A percentile compares a stretch with the other conserved stretches of the same genome.
These are phyloP conservation scores for Mallotus villosus DNA, from an alignment of 2,797 vertebrate species.

Conservation along the genomic window DNA sequence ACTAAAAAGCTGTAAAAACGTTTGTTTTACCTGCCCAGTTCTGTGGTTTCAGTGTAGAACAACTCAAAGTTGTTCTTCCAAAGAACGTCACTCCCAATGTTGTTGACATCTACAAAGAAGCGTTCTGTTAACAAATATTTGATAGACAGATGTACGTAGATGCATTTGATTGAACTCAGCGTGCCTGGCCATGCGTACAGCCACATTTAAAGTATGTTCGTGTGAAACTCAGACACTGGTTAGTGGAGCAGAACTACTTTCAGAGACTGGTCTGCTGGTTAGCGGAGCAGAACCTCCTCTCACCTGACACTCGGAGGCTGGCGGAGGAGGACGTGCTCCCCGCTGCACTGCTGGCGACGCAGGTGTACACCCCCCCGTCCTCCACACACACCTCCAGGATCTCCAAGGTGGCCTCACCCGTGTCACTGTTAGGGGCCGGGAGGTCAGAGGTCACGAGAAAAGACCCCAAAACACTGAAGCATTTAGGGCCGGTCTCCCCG, in stretches of 20 bases:
- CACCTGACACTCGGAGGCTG: constrained; percentile 92
- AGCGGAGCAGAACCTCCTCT: constrained; percentile 29
- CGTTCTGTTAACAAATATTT: not conserved
- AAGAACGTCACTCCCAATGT: too few relatives aligned
- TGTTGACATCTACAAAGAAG: too few relatives aligned
- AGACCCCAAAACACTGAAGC: too few relatives aligned
- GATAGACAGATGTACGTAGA: not conserved
- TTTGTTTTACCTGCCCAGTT: constrained; percentile 88
- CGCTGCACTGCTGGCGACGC: constrained; percentile 90
- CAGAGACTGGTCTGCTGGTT: too few relatives aligned
- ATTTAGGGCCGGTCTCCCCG: too few relatives aligned
- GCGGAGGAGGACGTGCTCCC: constrained; percentile 86
- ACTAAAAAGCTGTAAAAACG: too few relatives aligned
- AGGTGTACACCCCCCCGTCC: constrained; percentile 92
- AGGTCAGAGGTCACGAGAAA: too few relatives aligned
- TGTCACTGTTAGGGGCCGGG: constrained; percentile 74
- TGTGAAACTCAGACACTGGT: too few relatives aligned
- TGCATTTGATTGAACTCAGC: too few relatives aligned
- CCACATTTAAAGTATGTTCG: too few relatives aligned
- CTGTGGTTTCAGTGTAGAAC: constrained; percentile 91
- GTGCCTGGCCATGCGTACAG: too few relatives aligned
- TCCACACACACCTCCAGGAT: constrained; percentile 86
- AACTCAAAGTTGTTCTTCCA: constrained; percentile 98
- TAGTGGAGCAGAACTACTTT: too few relatives aligned
- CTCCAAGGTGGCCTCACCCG: constrained; percentile 90